Conservation (phyloP, 2,113 vertebrate species). For the Osmerus eperlanus region DNA sequence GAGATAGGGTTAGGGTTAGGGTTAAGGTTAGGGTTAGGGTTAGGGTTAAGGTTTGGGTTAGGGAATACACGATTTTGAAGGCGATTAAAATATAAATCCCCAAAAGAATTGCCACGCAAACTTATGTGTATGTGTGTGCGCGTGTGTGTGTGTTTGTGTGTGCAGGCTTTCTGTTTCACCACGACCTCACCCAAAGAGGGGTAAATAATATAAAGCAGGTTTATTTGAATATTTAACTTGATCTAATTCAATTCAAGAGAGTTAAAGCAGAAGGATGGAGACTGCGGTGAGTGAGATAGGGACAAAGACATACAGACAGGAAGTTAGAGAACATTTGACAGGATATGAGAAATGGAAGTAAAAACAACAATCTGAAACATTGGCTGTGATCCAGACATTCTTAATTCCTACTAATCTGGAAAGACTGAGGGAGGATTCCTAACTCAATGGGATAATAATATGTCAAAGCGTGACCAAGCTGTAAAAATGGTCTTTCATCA, state of each 20-base stretch:
- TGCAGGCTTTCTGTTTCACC: neutral
- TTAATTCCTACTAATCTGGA: neutral
- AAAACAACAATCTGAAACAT: neutral
- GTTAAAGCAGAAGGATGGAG: neutral
- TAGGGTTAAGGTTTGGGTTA: no score
- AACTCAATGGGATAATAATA: slow-evolving; percentile 69
- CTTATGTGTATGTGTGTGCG: neutral
- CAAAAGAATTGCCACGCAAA: no score
- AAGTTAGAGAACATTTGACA: no score
- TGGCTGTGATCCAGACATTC: no score
- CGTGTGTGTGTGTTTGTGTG: neutral
- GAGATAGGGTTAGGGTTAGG: no score
- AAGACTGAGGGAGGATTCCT: slow-evolving; percentile 27
- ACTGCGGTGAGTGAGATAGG: neutral
- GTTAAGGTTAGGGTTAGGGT: neutral
- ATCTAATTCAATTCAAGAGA: slow-evolving; percentile 2
- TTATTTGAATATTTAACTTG: neutral
- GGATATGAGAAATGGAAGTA: neutral
- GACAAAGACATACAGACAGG: neutral
- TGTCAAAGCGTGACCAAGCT: slow-evolving; percentile 68
- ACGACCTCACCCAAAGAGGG: neutral
- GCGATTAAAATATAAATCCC: no score
- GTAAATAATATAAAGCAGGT: neutral
- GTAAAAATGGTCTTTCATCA: slow-evolving; percentile 54
- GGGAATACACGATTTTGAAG: no score